These are phyloP conservation scores for Cataglyphis cursor DNA, from an alignment of 2,888 invertebrate species.

Conservation along the genomic window DNA sequence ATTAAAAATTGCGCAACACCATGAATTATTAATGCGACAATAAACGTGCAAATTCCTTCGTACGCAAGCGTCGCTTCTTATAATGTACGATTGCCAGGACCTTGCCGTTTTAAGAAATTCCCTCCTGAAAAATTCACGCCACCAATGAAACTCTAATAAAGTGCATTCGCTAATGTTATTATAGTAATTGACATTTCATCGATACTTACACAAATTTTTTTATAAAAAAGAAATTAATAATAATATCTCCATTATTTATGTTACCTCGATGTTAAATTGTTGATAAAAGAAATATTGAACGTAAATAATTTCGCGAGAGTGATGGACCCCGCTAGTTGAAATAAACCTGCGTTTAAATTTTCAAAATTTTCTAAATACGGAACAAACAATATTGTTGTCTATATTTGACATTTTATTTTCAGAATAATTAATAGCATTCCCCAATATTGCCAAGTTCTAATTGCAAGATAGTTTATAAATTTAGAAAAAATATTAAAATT, in stretches of 20 bases:
- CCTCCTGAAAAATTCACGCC: not conserved
- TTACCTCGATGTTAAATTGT: not conserved
- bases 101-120: constrained; percentile 32
- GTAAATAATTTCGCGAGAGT: not conserved
- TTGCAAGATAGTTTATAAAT: not conserved
- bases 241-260: not conserved
- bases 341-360: not conserved
- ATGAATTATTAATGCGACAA: constrained; percentile 85
- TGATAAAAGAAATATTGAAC: not conserved
- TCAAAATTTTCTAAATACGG: not conserved
- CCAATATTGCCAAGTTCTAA: not conserved
- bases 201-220: not conserved
- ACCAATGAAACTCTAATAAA: not conserved
- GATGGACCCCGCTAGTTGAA: not conserved
- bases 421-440: not conserved
- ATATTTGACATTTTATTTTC: not conserved
- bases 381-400: not conserved
- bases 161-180: not conserved
- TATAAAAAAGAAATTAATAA: not conserved
- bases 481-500: not conserved
- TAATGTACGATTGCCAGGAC: constrained; percentile 41
- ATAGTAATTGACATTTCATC: not conserved
- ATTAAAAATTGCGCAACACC: constrained; percentile 85
- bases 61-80: constrained; percentile 42
- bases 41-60: constrained; percentile 83